A percentile compares a stretch with the other conserved stretches of the same genome.
These are phyloP conservation scores for Heteromormyrus szaboi DNA, from an alignment of 2,797 vertebrate genomes.

Conservation along the genomic window DNA sequence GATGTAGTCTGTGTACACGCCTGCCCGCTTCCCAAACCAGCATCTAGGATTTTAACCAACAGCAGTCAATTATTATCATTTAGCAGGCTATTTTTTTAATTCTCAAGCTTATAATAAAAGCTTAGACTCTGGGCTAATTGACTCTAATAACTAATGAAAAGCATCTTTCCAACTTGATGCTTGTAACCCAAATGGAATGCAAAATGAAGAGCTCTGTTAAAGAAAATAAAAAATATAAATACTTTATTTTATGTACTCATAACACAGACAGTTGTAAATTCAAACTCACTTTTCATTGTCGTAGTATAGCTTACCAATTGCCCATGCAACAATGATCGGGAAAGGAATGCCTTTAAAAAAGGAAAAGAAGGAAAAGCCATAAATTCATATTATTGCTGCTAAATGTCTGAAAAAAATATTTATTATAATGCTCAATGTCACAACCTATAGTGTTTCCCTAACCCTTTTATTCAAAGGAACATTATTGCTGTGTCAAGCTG, in stretches of 20 bases:
- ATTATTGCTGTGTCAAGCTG: neutral
- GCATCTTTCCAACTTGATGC: neutral
- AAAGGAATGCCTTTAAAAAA: constrained; percentile 80
- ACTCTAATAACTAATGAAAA: constrained; percentile 14
- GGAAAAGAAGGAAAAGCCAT: constrained; percentile 24
- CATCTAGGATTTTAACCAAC: constrained; percentile 62
- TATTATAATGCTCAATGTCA: neutral
- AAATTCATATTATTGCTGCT: neutral
- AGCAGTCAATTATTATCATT: constrained; percentile 8
- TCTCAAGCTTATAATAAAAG: neutral
- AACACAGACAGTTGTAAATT: neutral
- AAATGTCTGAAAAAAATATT: neutral
- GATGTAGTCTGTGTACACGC: constrained; percentile 89
- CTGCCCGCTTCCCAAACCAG: constrained; percentile 86
- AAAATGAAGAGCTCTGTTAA: neutral
- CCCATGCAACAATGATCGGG: constrained; percentile 92
- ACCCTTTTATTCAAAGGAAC: neutral
- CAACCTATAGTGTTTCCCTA: neutral
- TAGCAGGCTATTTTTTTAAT: neutral
- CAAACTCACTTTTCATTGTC: constrained; percentile 91
- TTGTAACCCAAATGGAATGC: neutral
- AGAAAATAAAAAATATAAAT: neutral
- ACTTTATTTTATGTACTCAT: neutral
- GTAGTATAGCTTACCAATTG: constrained; percentile 91
- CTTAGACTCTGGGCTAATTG: neutral